Evolutionary conservation across 2,797 vertebrate species (phyloP).

Genomic region (Microhierax caerulescens): DNA sequence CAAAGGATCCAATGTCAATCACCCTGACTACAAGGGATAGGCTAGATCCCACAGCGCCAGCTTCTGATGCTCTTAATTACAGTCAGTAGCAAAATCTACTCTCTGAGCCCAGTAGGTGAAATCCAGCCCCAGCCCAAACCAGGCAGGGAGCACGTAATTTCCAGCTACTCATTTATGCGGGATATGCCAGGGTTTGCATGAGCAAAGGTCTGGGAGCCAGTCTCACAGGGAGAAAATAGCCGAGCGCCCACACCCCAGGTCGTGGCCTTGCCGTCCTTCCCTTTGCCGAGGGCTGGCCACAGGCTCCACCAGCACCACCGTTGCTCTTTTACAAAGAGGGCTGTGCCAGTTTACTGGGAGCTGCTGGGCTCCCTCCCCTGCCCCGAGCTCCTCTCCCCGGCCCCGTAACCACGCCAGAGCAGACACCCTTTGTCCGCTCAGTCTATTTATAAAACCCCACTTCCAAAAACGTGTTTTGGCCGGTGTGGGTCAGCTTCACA

Average conservation of each 20-base stretch:
- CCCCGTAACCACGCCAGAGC: not conserved
- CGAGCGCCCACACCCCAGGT: not conserved
- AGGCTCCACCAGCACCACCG: not conserved
- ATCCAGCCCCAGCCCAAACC: not conserved
- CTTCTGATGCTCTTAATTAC: conserved; percentile 4
- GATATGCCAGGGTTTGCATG: not conserved
- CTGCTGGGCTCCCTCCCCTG: not conserved
- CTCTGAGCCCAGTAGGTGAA: not conserved
- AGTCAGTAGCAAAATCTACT: not conserved
- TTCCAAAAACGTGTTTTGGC: not conserved
- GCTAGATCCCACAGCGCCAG: not conserved
- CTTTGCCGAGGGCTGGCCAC: not conserved
- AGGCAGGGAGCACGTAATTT: not conserved
- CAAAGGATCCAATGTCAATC: conserved; percentile 31
- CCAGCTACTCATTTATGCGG: not conserved
- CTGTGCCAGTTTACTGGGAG: not conserved
- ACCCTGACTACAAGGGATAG: not conserved
- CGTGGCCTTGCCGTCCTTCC: not conserved
- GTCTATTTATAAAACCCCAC: conserved; percentile 46
- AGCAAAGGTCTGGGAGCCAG: conserved; percentile 11
- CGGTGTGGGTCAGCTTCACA: not conserved
- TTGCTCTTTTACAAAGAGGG: not conserved
- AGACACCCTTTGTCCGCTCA: not conserved
- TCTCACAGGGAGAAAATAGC: conserved; percentile 18
- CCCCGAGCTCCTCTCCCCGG: not conserved